These are phyloP conservation scores for Micromys minutus DNA, from an alignment of 2,113 vertebrate genomes.

Conservation along the genomic window DNA sequence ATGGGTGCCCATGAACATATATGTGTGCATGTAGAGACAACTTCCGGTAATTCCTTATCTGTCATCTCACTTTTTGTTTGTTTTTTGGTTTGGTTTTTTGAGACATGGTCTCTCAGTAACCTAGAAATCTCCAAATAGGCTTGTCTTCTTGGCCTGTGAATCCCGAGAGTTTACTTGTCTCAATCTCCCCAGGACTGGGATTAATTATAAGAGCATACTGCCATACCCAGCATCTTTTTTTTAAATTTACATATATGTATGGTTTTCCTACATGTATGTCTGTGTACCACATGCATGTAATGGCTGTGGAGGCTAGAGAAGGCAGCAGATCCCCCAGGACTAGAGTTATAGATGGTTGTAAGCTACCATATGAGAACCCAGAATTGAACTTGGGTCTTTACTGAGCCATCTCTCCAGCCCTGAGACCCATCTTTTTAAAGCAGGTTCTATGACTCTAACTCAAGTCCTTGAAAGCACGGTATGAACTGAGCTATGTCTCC, in stretches of 20 bases:
- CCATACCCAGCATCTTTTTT: not conserved
- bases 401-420: not conserved
- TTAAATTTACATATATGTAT: not conserved
- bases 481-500: not conserved
- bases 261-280: not conserved
- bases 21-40: not conserved
- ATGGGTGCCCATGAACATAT: no score
- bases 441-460: not conserved
- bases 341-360: not conserved
- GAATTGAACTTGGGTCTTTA: not conserved
- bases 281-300: not conserved
- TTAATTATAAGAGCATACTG: not conserved
- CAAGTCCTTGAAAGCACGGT: not conserved
- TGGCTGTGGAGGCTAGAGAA: not conserved
- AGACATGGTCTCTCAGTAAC: not conserved
- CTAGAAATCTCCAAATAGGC: no score
- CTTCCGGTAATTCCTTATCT: not conserved
- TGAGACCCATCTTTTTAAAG: not conserved
- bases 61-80: no score
- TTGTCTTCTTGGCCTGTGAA: not conserved
- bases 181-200: not conserved
- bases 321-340: not conserved
- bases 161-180: not conserved
- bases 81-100: no score
- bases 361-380: not conserved